These are phyloP conservation scores for Urophycis tenuis DNA, from an alignment of 2,797 vertebrate genomes.

Conservation along the genomic window DNA sequence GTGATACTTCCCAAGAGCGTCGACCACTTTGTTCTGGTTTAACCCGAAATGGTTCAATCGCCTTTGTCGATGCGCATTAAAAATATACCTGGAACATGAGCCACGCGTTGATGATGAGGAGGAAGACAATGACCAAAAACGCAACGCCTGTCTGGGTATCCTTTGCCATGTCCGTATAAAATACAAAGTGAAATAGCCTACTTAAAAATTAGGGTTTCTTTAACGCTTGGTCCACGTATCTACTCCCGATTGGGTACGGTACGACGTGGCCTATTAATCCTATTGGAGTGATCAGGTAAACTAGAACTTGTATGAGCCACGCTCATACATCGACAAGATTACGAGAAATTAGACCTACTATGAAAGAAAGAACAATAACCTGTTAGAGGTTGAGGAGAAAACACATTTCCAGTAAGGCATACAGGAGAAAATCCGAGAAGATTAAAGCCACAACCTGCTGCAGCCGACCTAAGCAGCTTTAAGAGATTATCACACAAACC, in stretches of 20 bases:
- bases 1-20: no score
- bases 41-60: no score
- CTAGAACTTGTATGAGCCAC: background rate
- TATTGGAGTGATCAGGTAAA: background rate
- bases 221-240: background rate
- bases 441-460: slow-evolving; percentile 49
- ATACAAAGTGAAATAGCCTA: background rate
- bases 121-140: slow-evolving; percentile 46
- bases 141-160: slow-evolving; percentile 43
- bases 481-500: slow-evolving; percentile 50
- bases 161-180: slow-evolving; percentile 32
- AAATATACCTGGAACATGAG: slow-evolving; percentile 34
- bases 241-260: background rate
- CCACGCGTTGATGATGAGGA: slow-evolving; percentile 53
- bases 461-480: slow-evolving; percentile 37
- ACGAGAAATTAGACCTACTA: background rate
- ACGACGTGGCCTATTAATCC: background rate
- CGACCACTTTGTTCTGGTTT: no score
- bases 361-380: background rate
- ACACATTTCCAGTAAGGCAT: background rate
- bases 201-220: no score
- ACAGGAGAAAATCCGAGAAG: slow-evolving; percentile 8
- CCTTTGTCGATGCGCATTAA: background rate
- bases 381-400: background rate
- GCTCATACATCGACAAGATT: background rate